phyloP scores from a whole-genome alignment of 2,797 vertebrate genomes.

The Gymnothorax javanicus region DNA sequence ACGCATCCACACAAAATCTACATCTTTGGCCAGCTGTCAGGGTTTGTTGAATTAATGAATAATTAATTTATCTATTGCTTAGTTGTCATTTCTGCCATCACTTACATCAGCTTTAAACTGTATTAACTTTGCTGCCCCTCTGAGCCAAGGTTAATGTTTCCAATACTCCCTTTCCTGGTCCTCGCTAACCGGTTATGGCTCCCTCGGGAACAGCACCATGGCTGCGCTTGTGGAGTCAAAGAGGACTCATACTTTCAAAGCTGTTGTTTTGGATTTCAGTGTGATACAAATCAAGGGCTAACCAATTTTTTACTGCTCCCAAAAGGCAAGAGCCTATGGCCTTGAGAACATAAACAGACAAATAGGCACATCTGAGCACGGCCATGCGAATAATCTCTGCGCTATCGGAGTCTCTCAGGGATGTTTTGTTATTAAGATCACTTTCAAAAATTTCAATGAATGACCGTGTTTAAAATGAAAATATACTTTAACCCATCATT shows the following conservation, averaged over 20 bases:
- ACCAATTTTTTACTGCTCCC: neutral
- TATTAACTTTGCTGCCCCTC: neutral
- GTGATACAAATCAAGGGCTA: neutral
- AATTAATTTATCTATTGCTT: neutral
- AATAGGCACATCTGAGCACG: neutral
- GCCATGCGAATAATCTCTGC: neutral
- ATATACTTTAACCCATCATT: neutral
- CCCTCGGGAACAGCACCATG: neutral
- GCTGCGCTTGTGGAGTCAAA: neutral
- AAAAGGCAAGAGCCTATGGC: neutral
- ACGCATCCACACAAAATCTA: neutral
- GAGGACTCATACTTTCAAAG: slow-evolving; percentile 5
- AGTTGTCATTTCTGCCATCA: neutral
- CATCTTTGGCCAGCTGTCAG: neutral
- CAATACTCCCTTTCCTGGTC: neutral
- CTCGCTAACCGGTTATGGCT: neutral
- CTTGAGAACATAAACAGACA: neutral
- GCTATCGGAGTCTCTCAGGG: neutral
- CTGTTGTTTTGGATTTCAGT: neutral
- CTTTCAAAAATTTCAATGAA: neutral
- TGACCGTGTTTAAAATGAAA: neutral
- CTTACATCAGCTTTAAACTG: neutral
- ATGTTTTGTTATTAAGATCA: neutral
- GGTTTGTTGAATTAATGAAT: neutral
- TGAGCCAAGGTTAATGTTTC: neutral